Evolutionary conservation across 1,140 invertebrate species (phyloP).

Genomic region (Drosophila arizonae): DNA sequence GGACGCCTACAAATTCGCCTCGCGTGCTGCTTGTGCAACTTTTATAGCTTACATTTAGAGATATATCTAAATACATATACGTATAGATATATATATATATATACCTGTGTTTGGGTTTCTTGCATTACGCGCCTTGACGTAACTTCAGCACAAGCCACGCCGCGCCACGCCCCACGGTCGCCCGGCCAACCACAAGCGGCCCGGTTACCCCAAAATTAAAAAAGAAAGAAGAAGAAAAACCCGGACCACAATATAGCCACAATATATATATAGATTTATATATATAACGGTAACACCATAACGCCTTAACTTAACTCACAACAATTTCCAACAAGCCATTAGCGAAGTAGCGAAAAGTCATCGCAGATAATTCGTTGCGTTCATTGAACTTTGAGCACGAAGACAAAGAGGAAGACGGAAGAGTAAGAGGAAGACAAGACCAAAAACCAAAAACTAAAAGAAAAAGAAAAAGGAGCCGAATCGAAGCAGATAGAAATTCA

Average conservation of each 20-base stretch:
- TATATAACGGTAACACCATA: conserved; percentile 53
- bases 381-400: conserved; percentile 67
- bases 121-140: conserved; percentile 68
- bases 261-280: conserved; percentile 5
- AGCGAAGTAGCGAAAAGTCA: conserved; percentile 25
- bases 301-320: conserved; percentile 75
- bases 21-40: conserved; percentile 59
- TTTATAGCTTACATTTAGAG: conserved; percentile 42
- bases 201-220: background rate
- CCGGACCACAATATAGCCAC: conserved; percentile 5
- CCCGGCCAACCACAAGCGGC: background rate
- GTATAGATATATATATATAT: conserved; percentile 48
- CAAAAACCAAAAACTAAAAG: conserved; percentile 46
- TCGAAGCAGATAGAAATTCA: conserved; percentile 15
- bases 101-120: conserved; percentile 71
- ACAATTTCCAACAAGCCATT: conserved; percentile 48
- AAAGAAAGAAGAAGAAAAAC: too few relatives aligned
- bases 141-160: conserved; percentile 40
- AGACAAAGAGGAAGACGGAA: background rate
- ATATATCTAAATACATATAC: conserved; percentile 38
- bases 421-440: conserved; percentile 36
- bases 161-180: conserved; percentile 5
- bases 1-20: conserved; percentile 27
- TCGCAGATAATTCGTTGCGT: conserved; percentile 67
- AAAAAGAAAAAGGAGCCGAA: conserved; percentile 31